Percentiles rank a stretch among this genome's conserved stretches.
These are phyloP conservation scores for Trissonchulus latispiculum DNA, from an alignment of 2,888 invertebrate species.

Conservation along the genomic window DNA sequence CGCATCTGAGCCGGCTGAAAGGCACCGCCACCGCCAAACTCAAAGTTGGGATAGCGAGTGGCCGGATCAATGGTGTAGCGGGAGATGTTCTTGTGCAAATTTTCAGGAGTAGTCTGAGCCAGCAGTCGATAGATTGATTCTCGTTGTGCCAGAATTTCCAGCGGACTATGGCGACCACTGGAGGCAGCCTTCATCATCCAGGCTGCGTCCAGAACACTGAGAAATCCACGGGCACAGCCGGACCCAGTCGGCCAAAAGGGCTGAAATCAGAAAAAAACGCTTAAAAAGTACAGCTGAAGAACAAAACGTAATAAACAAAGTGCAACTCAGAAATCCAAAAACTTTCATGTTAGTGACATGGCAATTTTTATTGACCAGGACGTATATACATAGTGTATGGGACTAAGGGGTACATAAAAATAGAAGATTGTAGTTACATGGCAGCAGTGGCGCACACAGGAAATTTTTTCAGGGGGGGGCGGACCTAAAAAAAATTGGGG, in stretches of 20 bases:
- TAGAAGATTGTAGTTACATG: too few species aligned
- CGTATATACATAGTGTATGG: too few species aligned
- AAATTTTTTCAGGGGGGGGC: too few species aligned
- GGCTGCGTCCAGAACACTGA: slow-evolving; percentile 87
- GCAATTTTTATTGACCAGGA: too few species aligned
- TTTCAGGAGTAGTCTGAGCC: slow-evolving; percentile 93
- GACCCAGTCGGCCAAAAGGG: slow-evolving; percentile 97
- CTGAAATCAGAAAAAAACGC: slow-evolving; percentile 33
- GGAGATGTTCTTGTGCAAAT: slow-evolving; percentile 69
- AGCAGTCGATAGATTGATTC: slow-evolving; percentile 80
- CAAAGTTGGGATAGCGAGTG: slow-evolving; percentile 53
- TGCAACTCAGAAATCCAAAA: too few species aligned
- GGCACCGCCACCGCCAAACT: slow-evolving; percentile 17
- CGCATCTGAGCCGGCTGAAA: slow-evolving; percentile 23
- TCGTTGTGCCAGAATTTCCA: slow-evolving; percentile 70
- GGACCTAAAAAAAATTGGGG: too few species aligned
- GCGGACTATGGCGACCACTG: slow-evolving; percentile 16
- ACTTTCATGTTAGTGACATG: too few species aligned
- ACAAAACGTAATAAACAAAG: too few species aligned
- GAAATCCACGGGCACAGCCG: slow-evolving; percentile 90
- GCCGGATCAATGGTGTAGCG: slow-evolving; percentile 47
- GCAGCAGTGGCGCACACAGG: too few species aligned
- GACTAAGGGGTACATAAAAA: too few species aligned
- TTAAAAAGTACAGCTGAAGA: too few species aligned
- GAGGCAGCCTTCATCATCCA: slow-evolving; percentile 70